Evolutionary conservation across 1,140 invertebrate genomes (phyloP).

Genomic region (Monomorium pharaonis): DNA sequence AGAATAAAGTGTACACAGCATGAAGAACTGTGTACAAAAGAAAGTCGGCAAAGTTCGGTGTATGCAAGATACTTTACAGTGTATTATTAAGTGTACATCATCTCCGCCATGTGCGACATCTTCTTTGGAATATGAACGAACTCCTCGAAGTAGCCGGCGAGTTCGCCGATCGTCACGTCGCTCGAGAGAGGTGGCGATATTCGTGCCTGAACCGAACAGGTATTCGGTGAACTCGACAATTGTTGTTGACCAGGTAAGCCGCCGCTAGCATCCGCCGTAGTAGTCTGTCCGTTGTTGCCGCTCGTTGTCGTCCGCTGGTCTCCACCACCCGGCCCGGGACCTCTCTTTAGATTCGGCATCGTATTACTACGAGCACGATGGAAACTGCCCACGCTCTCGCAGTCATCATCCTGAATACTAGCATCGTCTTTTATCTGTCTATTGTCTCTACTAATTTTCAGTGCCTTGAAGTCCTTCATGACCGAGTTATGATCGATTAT

Average conservation of each 20-base stretch:
- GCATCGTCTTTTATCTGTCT: conserved; percentile 80
- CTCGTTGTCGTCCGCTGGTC: conserved; percentile 39
- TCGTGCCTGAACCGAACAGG: conserved; percentile 86
- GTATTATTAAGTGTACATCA: conserved; percentile 96
- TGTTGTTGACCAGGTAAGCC: conserved; percentile 61
- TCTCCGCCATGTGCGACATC: conserved; percentile 98
- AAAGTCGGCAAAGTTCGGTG: conserved; percentile 47
- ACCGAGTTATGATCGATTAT: conserved; percentile 80
- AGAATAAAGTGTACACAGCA: conserved; percentile 8
- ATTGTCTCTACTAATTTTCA: conserved; percentile 77
- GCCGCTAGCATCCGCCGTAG: conserved; percentile 2
- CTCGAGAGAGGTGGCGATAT: conserved; percentile 87
- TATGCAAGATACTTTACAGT: conserved; percentile 58
- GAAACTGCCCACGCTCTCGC: conserved; percentile 79
- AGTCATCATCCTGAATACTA: conserved; percentile 77
- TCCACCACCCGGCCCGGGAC: conserved; percentile 77
- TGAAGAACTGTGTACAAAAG: conserved; percentile 11
- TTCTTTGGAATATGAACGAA: conserved; percentile 97
- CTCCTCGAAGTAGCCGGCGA: conserved; percentile 96
- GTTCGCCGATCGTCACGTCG: conserved; percentile 95
- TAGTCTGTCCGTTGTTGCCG: conserved; percentile 10
- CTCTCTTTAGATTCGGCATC: conserved; percentile 83
- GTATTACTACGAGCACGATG: conserved; percentile 83
- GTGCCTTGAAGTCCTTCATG: conserved; percentile 81
- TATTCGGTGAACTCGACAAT: conserved; percentile 76